These are phyloP conservation scores for Chelon labrosus DNA, from an alignment of 2,797 vertebrate genomes.

Conservation along the genomic window DNA sequence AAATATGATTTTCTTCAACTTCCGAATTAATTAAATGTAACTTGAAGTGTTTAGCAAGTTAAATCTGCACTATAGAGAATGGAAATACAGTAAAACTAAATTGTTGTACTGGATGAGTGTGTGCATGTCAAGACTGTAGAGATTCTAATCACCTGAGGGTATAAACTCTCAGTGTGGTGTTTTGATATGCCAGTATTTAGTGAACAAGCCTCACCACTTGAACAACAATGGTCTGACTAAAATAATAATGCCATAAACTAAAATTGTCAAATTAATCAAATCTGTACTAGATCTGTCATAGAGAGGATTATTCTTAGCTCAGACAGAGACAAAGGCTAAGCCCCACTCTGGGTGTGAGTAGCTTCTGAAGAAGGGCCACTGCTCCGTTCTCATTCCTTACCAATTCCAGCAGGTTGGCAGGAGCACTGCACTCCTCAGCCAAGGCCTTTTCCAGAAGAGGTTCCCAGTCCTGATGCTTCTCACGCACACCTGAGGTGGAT, in stretches of 20 bases:
- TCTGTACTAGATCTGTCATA: neutral
- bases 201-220: neutral
- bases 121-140: slow-evolving; percentile 4
- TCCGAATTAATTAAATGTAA: neutral
- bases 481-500: slow-evolving; percentile 89
- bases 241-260: too few relatives aligned
- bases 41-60: neutral
- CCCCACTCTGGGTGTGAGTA: slow-evolving; percentile 29
- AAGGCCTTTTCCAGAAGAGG: slow-evolving; percentile 89
- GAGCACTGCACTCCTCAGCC: slow-evolving; percentile 90
- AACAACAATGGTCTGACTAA: neutral
- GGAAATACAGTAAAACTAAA: slow-evolving; percentile 3
- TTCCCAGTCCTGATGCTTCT: slow-evolving; percentile 92
- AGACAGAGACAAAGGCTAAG: slow-evolving; percentile 9
- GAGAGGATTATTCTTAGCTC: slow-evolving; percentile 17
- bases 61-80: neutral
- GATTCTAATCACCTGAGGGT: slow-evolving; percentile 29
- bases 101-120: neutral
- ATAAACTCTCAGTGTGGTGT: slow-evolving; percentile 16
- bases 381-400: slow-evolving; percentile 80
- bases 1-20: slow-evolving; percentile 7
- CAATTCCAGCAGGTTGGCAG: slow-evolving; percentile 93
- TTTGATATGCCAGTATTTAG: slow-evolving; percentile 12
- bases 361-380: slow-evolving; percentile 31
- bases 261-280: slow-evolving; percentile 19